Evolutionary conservation across 2,797 vertebrate genomes (phyloP), one percentile per base, ranked within the genome.

Genomic region (Hozukius guyotensis): DNA sequence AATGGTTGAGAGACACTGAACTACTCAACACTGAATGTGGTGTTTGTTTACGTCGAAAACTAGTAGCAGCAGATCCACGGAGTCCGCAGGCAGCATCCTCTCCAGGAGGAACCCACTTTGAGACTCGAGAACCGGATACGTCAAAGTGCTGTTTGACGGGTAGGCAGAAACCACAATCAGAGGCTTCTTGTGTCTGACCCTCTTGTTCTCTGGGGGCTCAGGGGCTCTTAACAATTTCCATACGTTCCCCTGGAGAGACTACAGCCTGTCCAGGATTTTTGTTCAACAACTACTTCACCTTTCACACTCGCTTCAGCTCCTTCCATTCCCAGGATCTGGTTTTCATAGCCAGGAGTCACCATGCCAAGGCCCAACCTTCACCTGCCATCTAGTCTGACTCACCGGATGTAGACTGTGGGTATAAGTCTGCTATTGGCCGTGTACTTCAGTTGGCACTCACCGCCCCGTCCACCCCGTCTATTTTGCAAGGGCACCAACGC

Each of bases 381-480:
- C 22, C 4, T 24, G 25, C 38, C 57, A 57, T 24, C 25, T 25
- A 16, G 14, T 60, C 27, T 20, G 59, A 61, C 29, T 32, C 59
- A 32, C 59, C 9, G 18, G 29, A 61, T 32, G 29, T 2, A 32
- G 29, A 61, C 29, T 61, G 59, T 34, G 59, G 9, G 29, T 31
- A 12, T 31, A 32, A 32, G 8, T 32, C 29, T 61, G 18, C 16
- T 1, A 11, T 32, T 32, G 29, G 25, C 7, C 20, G 22, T 20
- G 11, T 56, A 56, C 20, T 14, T 25, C 53, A 56, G 52, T 22
- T 53, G 52, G 18, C 8, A 52, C 55, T 13, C 55, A 13, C 2
- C 25, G 0, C 3, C 25, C 56, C 7, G 4, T 16, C 6, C 25
- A 4, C 8, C 13, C 16, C 0, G 0, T 4, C 56, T 57, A 7